Base-by-base conservation (phyloP, 2,797 vertebrate genomes). In the Percopsis omiscomaycus region DNA sequence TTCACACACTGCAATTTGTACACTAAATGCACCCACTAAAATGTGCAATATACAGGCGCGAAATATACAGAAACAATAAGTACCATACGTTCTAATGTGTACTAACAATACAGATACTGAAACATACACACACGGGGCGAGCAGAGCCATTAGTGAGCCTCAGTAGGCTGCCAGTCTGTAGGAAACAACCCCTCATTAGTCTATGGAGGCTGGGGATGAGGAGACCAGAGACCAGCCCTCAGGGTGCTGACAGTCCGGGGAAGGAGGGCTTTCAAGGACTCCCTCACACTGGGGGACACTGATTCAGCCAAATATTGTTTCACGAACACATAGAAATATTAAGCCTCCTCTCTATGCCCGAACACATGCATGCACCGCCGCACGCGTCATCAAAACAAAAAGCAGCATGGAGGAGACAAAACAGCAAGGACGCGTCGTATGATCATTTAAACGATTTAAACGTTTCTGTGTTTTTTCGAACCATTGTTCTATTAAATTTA, bases 161-260 rank as follows among this genome's bases (percentile, higher is more conserved):
- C 75, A 77, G 78, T 77, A 72, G 74, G 81, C 12, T 5, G 68
- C 68, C 51, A 70, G 59, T 75, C 58, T 56, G 32, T 32, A 48
- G 9, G 67, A 68, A 82, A 81, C 75, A 81, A 75, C 79, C 80
- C 73, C 66, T 66, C 45, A 56, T 64, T 69, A 63, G 63, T 73
- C 56, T 68, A 32, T 50, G 55, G 44, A 52, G 54, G 68, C 68
- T 28, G 51, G 64, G 54, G 63, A 42, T 57, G 30, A 48, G 30
- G 56, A 62, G 61, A 59, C 50, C 8, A 32, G 59, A 32, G 3
- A 32, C 30, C 30, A 32, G 30, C 4, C 30, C 30, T 54, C 32
- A 37, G 11, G 3, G 22, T n/a, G 53, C 37, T 51, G 50, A 6
- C 61, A 48, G 70, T 22, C 22, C 58, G 57, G 61, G 51, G 46